Conservation (phyloP, 1,140 invertebrate species). For the Seison nebaliae region DNA sequence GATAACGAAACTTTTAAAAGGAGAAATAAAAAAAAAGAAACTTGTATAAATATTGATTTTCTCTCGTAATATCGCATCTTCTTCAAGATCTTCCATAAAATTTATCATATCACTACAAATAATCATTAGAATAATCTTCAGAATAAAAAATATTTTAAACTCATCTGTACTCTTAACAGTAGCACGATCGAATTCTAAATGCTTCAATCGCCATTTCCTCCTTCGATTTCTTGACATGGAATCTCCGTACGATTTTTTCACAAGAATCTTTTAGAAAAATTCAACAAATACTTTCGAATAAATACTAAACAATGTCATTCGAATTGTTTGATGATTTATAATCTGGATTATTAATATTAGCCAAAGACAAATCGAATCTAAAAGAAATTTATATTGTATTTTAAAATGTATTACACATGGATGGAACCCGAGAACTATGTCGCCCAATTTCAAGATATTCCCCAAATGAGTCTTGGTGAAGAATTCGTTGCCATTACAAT, state of each 20-base stretch:
- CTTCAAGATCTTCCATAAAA: conserved; percentile 86
- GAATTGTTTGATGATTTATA: too few relatives aligned
- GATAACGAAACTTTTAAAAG: too few relatives aligned
- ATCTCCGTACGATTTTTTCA: conserved; percentile 68
- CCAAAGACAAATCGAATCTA: conserved; percentile 57
- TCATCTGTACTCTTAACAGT: conserved; percentile 35
- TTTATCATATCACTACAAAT: conserved; percentile 57
- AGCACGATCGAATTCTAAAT: conserved; percentile 38
- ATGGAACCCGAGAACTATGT: conserved; percentile 56
- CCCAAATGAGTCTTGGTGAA: conserved; percentile 58
- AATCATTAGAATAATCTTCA: background rate
- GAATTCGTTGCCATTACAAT: conserved; percentile 34
- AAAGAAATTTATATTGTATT: conserved; percentile 3
- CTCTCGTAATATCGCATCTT: conserved; percentile 56
- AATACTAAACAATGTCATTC: too few relatives aligned
- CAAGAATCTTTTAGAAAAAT: conserved; percentile 62
- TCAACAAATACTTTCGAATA: conserved; percentile 42
- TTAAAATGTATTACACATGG: background rate
- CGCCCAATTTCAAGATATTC: conserved; percentile 65
- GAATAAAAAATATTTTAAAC: background rate
- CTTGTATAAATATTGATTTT: conserved; percentile 84
- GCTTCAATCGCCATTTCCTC: conserved; percentile 71
- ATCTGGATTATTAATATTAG: conserved; percentile 61
- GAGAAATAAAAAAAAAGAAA: too few relatives aligned
- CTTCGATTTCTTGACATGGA: conserved; percentile 39